These are phyloP conservation scores for Coptotermes formosanus DNA, from an alignment of 1,140 invertebrate species.

Conservation along the genomic window DNA sequence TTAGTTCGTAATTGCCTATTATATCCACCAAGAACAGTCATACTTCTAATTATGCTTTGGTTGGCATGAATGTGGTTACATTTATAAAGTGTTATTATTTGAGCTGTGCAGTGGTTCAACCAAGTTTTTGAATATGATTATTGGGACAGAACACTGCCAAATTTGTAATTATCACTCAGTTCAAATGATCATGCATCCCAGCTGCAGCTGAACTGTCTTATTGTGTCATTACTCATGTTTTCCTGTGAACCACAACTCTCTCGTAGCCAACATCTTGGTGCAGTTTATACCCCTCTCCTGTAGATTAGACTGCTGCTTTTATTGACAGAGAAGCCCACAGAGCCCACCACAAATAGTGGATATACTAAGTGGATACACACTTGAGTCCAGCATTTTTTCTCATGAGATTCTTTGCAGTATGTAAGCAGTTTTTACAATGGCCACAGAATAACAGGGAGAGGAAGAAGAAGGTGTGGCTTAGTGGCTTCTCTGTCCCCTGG, in stretches of 20 bases:
- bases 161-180: too few species aligned
- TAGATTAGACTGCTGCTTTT: not conserved
- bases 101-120: too few species aligned
- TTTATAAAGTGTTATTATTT: too few species aligned
- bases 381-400: not conserved
- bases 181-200: too few species aligned
- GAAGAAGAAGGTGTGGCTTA: not conserved
- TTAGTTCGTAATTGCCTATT: too few species aligned
- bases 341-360: not conserved
- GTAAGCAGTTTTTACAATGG: constrained; percentile 13
- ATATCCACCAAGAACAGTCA: too few species aligned
- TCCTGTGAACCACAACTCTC: not conserved
- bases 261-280: not conserved
- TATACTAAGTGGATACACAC: not conserved
- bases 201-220: too few species aligned
- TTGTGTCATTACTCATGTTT: not conserved
- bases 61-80: too few species aligned
- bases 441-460: not conserved
- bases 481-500: not conserved
- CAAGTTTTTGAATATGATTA: too few species aligned
- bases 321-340: not conserved
- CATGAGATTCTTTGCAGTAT: not conserved
- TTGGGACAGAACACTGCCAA: too few species aligned
- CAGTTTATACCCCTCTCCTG: not conserved
- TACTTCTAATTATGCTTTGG: too few species aligned